A percentile compares a stretch with the other conserved stretches of the same genome.
phyloP scores from a whole-genome alignment of 2,113 vertebrate species.

The Caretta caretta region DNA sequence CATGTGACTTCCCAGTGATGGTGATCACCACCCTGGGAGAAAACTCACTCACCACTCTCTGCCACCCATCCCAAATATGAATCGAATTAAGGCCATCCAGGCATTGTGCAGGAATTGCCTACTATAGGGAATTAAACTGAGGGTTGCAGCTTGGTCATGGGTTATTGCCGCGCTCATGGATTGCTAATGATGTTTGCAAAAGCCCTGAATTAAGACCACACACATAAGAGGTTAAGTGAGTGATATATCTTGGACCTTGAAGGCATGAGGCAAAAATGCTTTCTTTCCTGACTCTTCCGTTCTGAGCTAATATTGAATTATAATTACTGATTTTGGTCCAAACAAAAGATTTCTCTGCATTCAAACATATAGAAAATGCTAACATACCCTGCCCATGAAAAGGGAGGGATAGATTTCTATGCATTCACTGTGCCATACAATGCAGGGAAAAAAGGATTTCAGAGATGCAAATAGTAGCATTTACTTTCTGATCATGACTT shows the following conservation, averaged over 20 bases:
- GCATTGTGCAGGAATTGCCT: background rate
- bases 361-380: slow-evolving; percentile 38
- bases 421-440: fast-evolving
- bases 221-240: slow-evolving; percentile 45
- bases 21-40: fast-evolving
- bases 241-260: slow-evolving; percentile 28
- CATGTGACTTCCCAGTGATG: background rate
- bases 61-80: fast-evolving
- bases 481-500: background rate
- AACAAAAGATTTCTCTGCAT: slow-evolving; percentile 60
- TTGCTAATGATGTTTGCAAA: slow-evolving; percentile 54
- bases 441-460: fast-evolving
- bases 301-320: slow-evolving; percentile 56
- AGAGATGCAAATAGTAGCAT: background rate
- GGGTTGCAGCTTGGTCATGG: slow-evolving; percentile 38
- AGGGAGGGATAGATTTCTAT: background rate
- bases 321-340: slow-evolving; percentile 37
- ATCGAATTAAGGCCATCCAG: background rate
- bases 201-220: slow-evolving; percentile 47
- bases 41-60: background rate
- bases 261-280: slow-evolving; percentile 43
- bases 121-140: background rate
- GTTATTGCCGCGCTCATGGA: background rate
- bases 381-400: background rate
- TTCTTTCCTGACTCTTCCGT: slow-evolving; percentile 62